Percentiles rank a stretch among this genome's conserved stretches.
Evolutionary conservation across 2,113 vertebrate genomes (phyloP).

Genomic region (Dicentrarchus labrax): DNA sequence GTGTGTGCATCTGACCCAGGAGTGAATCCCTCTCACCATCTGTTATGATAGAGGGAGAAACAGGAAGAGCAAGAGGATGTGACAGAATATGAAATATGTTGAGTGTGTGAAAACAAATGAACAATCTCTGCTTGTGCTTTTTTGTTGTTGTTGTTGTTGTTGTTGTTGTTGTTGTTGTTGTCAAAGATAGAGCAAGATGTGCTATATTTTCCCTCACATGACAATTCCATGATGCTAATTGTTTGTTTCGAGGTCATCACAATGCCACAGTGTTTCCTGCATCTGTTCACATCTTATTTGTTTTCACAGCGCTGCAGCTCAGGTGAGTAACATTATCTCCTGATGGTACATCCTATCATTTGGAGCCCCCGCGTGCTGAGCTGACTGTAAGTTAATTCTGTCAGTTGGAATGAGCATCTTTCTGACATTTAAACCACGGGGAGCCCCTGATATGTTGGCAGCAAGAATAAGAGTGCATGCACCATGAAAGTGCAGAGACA

Average conservation of each 20-base stretch:
- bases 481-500: constrained; percentile 43
- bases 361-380: constrained; percentile 51
- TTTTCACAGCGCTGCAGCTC: constrained; percentile 56
- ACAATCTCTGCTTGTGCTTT: neutral
- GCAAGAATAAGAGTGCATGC: constrained; percentile 47
- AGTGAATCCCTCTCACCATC: constrained; percentile 49
- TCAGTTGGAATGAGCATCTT: constrained; percentile 72
- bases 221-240: constrained; percentile 13
- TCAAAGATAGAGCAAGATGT: constrained; percentile 18
- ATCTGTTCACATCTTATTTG: constrained; percentile 59
- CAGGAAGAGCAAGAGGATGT: constrained; percentile 7
- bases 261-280: constrained; percentile 30
- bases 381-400: constrained; percentile 79
- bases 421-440: constrained; percentile 79
- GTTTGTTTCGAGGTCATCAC: constrained; percentile 52
- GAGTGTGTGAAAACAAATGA: constrained; percentile 13
- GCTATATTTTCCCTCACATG: constrained; percentile 18
- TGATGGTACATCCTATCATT: constrained; percentile 68
- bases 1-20: constrained; percentile 32
- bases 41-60: constrained; percentile 27
- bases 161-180: neutral
- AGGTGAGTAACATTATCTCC: constrained; percentile 74
- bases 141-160: neutral
- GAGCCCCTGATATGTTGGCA: constrained; percentile 60
- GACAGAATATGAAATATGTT: constrained; percentile 27